phyloP scores from a whole-genome alignment of 2,888 invertebrate species.

The Venusia cambrica region DNA sequence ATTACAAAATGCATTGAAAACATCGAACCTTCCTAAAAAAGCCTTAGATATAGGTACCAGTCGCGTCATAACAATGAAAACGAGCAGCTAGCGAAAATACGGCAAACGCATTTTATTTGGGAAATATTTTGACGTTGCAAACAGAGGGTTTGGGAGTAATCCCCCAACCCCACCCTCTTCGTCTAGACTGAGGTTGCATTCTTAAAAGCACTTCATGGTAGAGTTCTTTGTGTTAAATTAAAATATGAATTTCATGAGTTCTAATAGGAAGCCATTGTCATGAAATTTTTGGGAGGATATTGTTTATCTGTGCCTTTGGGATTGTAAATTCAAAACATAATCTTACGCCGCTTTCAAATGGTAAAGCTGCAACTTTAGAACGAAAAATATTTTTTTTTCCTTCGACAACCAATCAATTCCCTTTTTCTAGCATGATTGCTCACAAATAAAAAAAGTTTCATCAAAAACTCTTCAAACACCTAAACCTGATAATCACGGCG shows the following conservation, averaged over 20 bases:
- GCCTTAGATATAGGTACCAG: conserved; percentile 8
- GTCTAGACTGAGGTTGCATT: conserved; percentile 53
- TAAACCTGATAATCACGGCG: no score
- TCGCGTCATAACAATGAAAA: conserved; percentile 6
- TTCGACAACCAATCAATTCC: no score
- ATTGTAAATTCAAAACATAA: conserved; percentile 1
- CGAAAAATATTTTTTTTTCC: no score
- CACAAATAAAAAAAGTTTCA: no score
- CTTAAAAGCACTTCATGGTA: conserved; percentile 38
- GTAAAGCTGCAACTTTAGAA: no score
- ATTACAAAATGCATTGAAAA: no score
- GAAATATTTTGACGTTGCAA: conserved; percentile 41
- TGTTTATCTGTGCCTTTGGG: not conserved
- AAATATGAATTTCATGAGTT: conserved; percentile 35
- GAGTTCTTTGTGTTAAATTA: conserved; percentile 30
- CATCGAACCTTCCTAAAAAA: conserved; percentile 2
- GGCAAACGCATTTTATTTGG: conserved; percentile 42
- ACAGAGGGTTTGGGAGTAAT: conserved; percentile 39
- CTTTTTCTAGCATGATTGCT: no score
- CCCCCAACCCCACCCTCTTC: conserved; percentile 28
- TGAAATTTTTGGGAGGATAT: not conserved
- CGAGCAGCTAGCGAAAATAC: conserved; percentile 9
- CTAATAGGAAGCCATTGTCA: conserved; percentile 4
- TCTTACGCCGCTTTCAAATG: no score
- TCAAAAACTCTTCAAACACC: no score